Conservation (phyloP, 2,888 invertebrate species). For the Odontocolon sp. region DNA sequence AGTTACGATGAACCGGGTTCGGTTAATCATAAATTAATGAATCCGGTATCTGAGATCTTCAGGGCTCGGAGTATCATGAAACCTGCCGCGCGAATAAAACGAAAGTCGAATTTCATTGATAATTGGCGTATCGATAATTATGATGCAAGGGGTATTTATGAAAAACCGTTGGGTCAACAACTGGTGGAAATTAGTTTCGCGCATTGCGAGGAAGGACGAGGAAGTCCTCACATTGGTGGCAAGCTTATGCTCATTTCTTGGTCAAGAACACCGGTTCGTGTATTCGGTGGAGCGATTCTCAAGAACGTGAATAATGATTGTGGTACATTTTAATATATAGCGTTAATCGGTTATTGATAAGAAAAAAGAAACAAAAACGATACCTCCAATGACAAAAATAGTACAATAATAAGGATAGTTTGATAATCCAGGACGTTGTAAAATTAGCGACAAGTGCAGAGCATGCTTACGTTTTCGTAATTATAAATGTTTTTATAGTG, state of each 20-base stretch:
- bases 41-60: neutral
- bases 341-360: neutral
- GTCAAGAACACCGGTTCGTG: constrained; percentile 85
- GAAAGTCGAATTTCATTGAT: constrained; percentile 5
- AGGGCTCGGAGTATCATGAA: neutral
- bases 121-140: constrained; percentile 10
- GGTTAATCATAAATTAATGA: neutral
- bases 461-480: too few species aligned
- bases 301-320: constrained; percentile 84
- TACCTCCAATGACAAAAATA: too few species aligned
- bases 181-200: constrained; percentile 81
- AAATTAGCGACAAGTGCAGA: too few species aligned
- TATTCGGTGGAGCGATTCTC: constrained; percentile 86
- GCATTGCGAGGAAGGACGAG: constrained; percentile 81
- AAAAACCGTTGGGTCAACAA: constrained; percentile 79
- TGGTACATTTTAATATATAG: constrained; percentile 71
- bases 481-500: too few species aligned
- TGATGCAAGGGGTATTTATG: too few species aligned
- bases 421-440: too few species aligned
- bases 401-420: too few species aligned
- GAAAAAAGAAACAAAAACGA: too few species aligned
- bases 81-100: constrained; percentile 16
- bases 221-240: constrained; percentile 81
- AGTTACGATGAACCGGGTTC: neutral
- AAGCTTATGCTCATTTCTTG: constrained; percentile 84